A percentile compares a stretch with the other conserved stretches of the same genome.
phyloP scores from a whole-genome alignment of 2,113 vertebrate species.

The Hippopotamus amphibius region DNA sequence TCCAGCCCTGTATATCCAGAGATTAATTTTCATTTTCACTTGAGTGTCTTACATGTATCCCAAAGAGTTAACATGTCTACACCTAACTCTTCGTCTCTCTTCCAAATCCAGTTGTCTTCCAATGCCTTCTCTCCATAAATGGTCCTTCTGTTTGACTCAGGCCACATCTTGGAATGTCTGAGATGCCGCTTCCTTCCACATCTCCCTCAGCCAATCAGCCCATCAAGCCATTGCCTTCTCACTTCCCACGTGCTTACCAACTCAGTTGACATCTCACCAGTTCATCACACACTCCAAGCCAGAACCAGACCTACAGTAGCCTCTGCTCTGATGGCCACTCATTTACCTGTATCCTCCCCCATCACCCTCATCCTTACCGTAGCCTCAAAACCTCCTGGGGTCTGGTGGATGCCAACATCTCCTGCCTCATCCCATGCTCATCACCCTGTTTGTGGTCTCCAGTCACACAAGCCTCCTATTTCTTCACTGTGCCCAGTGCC shows the following conservation, averaged over 20 bases:
- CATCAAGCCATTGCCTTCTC: not conserved
- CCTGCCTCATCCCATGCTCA: not conserved
- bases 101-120: not conserved
- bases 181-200: not conserved
- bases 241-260: not conserved
- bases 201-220: not conserved
- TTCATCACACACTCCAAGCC: not conserved
- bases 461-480: no score
- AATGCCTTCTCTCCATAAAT: no score
- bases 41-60: not conserved
- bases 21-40: not conserved
- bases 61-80: not conserved
- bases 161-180: not conserved
- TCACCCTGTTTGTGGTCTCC: not conserved
- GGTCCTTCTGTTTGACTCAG: no score
- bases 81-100: not conserved
- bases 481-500: not conserved
- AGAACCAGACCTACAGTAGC: not conserved
- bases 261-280: not conserved
- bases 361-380: rapidly evolving
- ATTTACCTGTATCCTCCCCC: not conserved
- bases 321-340: not conserved
- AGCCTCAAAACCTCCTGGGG: rapidly evolving
- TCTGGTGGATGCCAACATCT: not conserved
- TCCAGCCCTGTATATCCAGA: not conserved